These are phyloP conservation scores for Rafetus swinhoei DNA, from an alignment of 2,113 vertebrate species.

Conservation along the genomic window DNA sequence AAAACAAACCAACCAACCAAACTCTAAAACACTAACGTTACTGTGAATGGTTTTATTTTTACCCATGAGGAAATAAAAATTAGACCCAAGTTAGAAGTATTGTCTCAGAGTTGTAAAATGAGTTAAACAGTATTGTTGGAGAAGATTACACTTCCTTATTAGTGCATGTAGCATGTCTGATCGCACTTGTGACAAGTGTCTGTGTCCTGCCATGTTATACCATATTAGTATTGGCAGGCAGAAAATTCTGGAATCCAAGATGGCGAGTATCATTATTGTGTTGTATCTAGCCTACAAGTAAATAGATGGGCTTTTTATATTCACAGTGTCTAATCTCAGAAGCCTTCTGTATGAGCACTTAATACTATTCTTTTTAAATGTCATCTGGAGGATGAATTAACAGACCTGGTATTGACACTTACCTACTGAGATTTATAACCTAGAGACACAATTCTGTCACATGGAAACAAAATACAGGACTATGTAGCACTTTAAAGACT, in stretches of 20 bases:
- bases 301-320: neutral
- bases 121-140: neutral
- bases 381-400: neutral
- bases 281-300: neutral
- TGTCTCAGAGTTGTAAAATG: neutral
- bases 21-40: neutral
- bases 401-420: conserved; percentile 2
- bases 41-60: neutral
- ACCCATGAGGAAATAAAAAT: neutral
- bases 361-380: conserved; percentile 21
- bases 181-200: conserved; percentile 11
- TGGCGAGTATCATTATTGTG: neutral
- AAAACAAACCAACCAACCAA: neutral
- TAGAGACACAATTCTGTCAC: conserved; percentile 17
- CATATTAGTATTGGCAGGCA: neutral
- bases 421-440: conserved; percentile 23
- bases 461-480: no score
- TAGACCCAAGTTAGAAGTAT: neutral
- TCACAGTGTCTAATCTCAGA: neutral
- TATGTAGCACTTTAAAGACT: no score
- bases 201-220: conserved; percentile 15
- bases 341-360: neutral
- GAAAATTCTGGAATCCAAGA: conserved; percentile 8
- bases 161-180: conserved; percentile 10
- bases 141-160: conserved; percentile 11